A percentile compares a stretch with the other conserved stretches of the same genome.
Evolutionary conservation across 2,113 vertebrate genomes (phyloP).

Genomic region (Heterotis niloticus): DNA sequence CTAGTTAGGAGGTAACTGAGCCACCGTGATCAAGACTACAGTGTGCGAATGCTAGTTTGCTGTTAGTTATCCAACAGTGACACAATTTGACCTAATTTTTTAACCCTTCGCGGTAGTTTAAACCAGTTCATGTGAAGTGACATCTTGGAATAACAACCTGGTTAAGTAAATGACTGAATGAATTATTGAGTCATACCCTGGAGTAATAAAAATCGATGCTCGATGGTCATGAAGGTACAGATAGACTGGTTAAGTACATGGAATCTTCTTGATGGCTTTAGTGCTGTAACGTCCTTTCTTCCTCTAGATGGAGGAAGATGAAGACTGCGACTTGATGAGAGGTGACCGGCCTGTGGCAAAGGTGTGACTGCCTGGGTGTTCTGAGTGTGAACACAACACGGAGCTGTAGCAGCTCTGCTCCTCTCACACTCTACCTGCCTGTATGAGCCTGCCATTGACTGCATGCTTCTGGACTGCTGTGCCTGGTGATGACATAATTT

Average conservation of each 20-base stretch:
- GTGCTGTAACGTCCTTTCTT: not conserved
- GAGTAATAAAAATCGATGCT: too few relatives aligned
- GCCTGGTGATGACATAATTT: not conserved
- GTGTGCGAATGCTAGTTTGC: too few relatives aligned
- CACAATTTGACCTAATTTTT: too few relatives aligned
- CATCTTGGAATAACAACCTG: not conserved
- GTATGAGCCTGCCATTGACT: too few relatives aligned
- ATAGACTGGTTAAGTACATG: not conserved
- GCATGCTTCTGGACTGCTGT: not conserved
- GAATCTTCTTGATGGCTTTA: not conserved
- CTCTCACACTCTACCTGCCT: too few relatives aligned
- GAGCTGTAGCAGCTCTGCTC: too few relatives aligned
- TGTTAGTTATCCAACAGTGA: too few relatives aligned
- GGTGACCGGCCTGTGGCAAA: constrained; percentile 14
- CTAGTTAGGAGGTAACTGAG: too few relatives aligned
- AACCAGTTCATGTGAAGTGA: too few relatives aligned
- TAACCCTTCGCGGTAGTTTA: too few relatives aligned
- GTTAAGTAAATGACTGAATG: not conserved
- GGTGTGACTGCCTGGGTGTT: constrained; percentile 15
- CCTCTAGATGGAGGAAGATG: constrained; percentile 38
- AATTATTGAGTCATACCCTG: not conserved
- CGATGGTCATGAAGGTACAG: not conserved
- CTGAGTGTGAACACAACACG: not conserved
- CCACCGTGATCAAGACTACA: too few relatives aligned
- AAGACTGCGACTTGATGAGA: constrained; percentile 24